Evolutionary conservation across 2,113 vertebrate species (phyloP).

Genomic region (Melanerpes aurifrons): DNA sequence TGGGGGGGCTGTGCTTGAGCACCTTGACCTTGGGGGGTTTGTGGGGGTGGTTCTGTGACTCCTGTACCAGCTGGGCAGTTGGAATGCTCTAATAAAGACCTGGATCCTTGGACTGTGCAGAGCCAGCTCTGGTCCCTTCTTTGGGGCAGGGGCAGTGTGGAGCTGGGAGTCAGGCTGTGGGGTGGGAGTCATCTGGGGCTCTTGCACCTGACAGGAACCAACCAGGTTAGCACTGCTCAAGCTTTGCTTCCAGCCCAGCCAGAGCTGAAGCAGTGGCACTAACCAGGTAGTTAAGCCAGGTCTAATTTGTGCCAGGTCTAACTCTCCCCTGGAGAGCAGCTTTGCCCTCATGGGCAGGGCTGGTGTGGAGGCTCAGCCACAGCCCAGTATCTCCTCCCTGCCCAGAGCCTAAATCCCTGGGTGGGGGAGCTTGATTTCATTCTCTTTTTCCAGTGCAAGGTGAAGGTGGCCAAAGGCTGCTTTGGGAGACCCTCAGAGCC

Average conservation of each 20-base stretch:
- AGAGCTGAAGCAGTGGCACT: background rate
- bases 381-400: background rate
- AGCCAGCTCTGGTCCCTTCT: constrained; percentile 61
- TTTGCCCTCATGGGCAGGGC: background rate
- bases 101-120: constrained; percentile 54
- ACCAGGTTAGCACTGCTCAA: background rate
- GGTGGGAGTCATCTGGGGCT: background rate
- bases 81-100: constrained; percentile 62
- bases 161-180: background rate
- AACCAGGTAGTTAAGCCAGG: rapidly evolving
- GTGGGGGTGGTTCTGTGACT: background rate
- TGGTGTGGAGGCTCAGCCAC: background rate
- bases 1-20: background rate
- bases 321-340: background rate
- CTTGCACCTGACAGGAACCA: rapidly evolving
- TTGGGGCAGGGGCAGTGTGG: background rate
- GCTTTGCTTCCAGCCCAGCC: background rate
- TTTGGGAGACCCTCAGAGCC: background rate
- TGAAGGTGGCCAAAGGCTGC: background rate
- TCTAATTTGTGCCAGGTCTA: background rate
- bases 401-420: background rate
- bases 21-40: background rate
- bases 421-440: background rate
- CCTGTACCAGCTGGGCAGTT: constrained; percentile 63
- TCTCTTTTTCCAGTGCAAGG: background rate